Base-by-base conservation (phyloP, 2,797 vertebrate genomes). In the Eulemur rubriventer region DNA sequence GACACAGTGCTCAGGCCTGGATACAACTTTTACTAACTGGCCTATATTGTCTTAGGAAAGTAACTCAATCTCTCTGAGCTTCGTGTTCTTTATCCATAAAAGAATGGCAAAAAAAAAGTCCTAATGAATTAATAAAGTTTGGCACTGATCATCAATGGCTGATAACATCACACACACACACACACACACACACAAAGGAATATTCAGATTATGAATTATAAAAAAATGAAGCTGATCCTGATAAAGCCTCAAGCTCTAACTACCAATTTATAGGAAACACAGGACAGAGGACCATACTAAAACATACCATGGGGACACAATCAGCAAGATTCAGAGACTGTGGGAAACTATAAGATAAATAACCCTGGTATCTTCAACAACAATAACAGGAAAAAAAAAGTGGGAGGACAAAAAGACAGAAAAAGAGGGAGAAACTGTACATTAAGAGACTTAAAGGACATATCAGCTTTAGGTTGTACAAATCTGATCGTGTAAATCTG, bases 231-330 rank as follows among this genome's bases (percentile, higher is more conserved):
- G 6, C 14, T 43, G 10, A 80, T 83, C 92, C 46, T 89, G 52
- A 84, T 69, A 82, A 92, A 95, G 55, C 28, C 50, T 89, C 59
- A 67, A 95, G 59, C 86, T 82, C 59, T 86, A 89, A 82, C 69
- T 79, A 76, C 41, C 13, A 55, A 86, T 82, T 91, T 59, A 89
- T 11, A 82, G 26, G 55, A 88, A 79, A 69, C 33, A 73, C 24
- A 69, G 48, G 50, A 41, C 35, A 89, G 79, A 89, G 30, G 59
- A 65, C 18, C 35, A 59, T 14, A 59, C 69, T 93, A 91, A 89
- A 65, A 28, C 46, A 84, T 0, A 69, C 28, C 14, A 79, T 6
- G 46, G 59, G 38, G 33, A 69, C 46, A 33, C 20, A 95, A 86
- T 86, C n/a, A 92, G 26, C 33, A 91, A 93, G 93, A 80, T 46